Base-by-base conservation (phyloP, 2,797 vertebrate genomes). In the Okamejei kenojei region DNA sequence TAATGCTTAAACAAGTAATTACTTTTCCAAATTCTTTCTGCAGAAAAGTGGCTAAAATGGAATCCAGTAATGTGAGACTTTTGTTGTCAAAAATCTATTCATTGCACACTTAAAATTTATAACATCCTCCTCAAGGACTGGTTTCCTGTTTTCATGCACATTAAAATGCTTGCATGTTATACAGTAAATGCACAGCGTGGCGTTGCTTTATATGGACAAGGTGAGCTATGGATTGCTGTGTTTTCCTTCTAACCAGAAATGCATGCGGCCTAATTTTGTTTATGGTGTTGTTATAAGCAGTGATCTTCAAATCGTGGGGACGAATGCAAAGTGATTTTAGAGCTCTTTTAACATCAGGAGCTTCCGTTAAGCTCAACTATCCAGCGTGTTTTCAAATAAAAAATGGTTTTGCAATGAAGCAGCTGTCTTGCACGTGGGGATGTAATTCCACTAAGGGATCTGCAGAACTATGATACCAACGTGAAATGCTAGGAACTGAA, bases 241-340 rank as follows among this genome's bases (percentile, higher is more conserved):
- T 61, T 88, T 65, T 65, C 58, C 29, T 65, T 88, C n/a, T 7
- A 73, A 32, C 81, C 29, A 88, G 23, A 65, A 88, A 88, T 88
- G 84, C 61, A 32, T 88, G 65, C 15, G 8, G 63, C 29, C 63
- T 17, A 1, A 65, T 32, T 19, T 7, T 35, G 61, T 88, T 88
- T 65, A 65, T 65, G 58, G 29, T 86, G 58, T 63, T 86, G 82
- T 65, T 35, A 65, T 65, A 32, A 61, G 63, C 84, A 65, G n/a
- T 6, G 32, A 88, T n/a, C 61, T 65, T 65, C 7, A 65, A 65
- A 65, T n/a, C 17, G 65, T 65, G 32, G 29, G 84, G 32, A 65
- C 84, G 65, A 88, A 88, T n/a, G 61, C 61, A 6, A 86, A 86
- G 82, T 86, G 61, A 86, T 88, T 84, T 88, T n/a, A 65, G 65